Evolutionary conservation across 2,797 vertebrate genomes (phyloP).

Genomic region (Malacoctenus gilli): DNA sequence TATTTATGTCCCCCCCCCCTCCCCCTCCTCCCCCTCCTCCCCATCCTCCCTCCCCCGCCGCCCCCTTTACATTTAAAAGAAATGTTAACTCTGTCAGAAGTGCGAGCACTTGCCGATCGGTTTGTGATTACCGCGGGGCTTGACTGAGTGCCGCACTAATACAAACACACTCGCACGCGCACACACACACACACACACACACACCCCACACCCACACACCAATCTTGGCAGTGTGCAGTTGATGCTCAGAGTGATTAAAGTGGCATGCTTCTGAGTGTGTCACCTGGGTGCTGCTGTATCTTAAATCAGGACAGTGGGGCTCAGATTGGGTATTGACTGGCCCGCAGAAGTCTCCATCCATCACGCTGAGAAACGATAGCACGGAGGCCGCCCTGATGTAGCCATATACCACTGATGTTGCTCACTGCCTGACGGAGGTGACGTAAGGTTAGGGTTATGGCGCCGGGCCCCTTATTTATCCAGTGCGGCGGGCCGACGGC

Average conservation of each 20-base stretch:
- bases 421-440: slow-evolving; percentile 59
- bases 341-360: slow-evolving; percentile 79
- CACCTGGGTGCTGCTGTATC: slow-evolving; percentile 77
- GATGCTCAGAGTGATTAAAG: slow-evolving; percentile 79
- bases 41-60: too few relatives aligned
- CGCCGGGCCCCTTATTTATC: slow-evolving; percentile 50
- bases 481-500: slow-evolving; percentile 30
- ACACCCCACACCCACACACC: slow-evolving; percentile 54
- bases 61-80: slow-evolving; percentile 58
- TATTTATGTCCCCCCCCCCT: slow-evolving; percentile 51
- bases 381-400: slow-evolving; percentile 65
- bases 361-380: slow-evolving; percentile 79
- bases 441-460: slow-evolving; percentile 68
- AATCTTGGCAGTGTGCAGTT: slow-evolving; percentile 69
- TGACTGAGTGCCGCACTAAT: slow-evolving; percentile 70
- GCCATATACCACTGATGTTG: slow-evolving; percentile 66
- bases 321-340: slow-evolving; percentile 84
- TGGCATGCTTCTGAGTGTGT: slow-evolving; percentile 71
- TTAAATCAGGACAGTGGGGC: slow-evolving; percentile 82
- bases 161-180: slow-evolving; percentile 49
- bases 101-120: slow-evolving; percentile 62
- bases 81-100: slow-evolving; percentile 72
- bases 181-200: slow-evolving; percentile 19
- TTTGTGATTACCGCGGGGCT: slow-evolving; percentile 69
- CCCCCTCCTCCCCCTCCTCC: slow-evolving; percentile 8